Base-by-base conservation (phyloP, 2,113 vertebrate species). In the Mus spicilegus region DNA sequence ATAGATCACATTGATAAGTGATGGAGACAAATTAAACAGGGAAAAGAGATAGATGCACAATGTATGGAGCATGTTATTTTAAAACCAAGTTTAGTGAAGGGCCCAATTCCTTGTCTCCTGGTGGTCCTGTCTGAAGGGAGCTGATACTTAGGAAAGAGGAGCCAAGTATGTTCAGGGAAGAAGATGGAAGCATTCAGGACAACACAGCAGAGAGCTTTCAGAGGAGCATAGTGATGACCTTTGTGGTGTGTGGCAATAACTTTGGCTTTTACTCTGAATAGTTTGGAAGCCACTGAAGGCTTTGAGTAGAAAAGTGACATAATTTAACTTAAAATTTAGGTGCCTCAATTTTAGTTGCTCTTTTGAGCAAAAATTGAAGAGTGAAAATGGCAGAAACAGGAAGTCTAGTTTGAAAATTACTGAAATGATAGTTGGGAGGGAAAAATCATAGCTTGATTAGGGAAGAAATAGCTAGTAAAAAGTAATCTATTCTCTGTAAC, bases 181-280 rank as follows among this genome's bases (percentile, higher is more conserved):
- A 56, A 14, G 7, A 14, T 26, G 58, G 84, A 91, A 63, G 16
- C 28, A 28, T 67, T 84, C 39, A 63, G 20, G 51, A 36, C 4
- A 39, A 24, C 17, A 28, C 10, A 49, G 76, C 61, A 91, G 73
- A 33, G 51, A 77, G 12, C 24, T 33, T 39, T 39, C 46, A 78
- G 61, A 77, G 28, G 42, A 65, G 54, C 49, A 65, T 30, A 56
- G 81, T 4, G 22, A 6, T 2, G 17, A 28, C 42, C 12, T 19
- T 69, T 61, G 20, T 22, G 65, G 75, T 16, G 10, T 85, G 4
- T 39, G 51, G 24, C 46, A 39, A 54, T 75, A 33, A 24, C 42
- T 90, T 77, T 93, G 24, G n/a, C 54, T 67, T 96, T 95, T 82
- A 49, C 20, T 49, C 63, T 75, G 33, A 91, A 39, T 73, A 87